phyloP scores from a whole-genome alignment of 2,113 vertebrate genomes.

The Eonycteris spelaea region DNA sequence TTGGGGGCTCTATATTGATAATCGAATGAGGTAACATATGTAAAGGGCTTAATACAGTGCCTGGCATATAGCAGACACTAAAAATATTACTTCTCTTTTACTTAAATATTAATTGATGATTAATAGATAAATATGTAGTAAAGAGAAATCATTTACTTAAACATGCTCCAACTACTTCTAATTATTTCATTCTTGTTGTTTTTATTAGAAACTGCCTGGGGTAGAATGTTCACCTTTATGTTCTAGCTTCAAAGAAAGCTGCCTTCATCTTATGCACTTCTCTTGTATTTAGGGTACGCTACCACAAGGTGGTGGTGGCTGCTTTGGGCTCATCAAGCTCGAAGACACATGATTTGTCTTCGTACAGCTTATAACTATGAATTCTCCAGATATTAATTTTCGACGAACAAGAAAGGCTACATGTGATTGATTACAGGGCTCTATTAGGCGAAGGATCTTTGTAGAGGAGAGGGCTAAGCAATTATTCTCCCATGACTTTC shows the following conservation, averaged over 20 bases:
- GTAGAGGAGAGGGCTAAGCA: slow-evolving; percentile 15
- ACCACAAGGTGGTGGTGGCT: background rate
- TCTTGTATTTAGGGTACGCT: slow-evolving; percentile 17
- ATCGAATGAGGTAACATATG: background rate
- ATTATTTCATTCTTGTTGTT: slow-evolving; percentile 8
- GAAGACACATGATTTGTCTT: background rate
- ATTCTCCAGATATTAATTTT: slow-evolving; percentile 58
- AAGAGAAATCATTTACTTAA: background rate
- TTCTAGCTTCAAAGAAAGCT: background rate
- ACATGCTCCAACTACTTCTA: background rate
- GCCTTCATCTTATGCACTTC: background rate
- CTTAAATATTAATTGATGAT: background rate
- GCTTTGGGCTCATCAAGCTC: background rate
- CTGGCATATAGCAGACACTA: background rate
- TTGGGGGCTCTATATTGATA: background rate
- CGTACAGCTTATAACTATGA: background rate
- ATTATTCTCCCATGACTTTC: slow-evolving; percentile 38
- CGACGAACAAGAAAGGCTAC: slow-evolving; percentile 27
- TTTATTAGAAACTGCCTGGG: background rate
- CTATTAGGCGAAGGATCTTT: slow-evolving; percentile 37
- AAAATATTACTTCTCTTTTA: background rate
- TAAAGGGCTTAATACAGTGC: background rate
- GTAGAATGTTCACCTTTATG: background rate
- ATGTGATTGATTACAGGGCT: slow-evolving; percentile 43
- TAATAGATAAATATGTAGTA: background rate